Evolutionary conservation across 30 jellyfish, hydroid and myxozoan genomes (phyloP).

Genomic region (Hydra vulgaris): DNA sequence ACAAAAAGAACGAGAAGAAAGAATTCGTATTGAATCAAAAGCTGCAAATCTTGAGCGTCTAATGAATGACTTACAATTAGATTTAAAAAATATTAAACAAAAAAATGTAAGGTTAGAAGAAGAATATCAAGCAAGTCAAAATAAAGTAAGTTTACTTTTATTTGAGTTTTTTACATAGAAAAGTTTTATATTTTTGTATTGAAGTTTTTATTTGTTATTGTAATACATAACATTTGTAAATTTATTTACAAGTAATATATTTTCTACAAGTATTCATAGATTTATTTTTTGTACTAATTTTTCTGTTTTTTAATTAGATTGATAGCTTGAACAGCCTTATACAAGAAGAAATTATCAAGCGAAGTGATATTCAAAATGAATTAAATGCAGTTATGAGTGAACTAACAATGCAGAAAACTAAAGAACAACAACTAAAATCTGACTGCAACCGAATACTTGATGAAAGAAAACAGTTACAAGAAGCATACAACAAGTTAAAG

Average conservation of each 20-base stretch:
- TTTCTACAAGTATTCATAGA: too few relatives aligned
- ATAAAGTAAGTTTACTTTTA: slow-evolving; percentile 32
- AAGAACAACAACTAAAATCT: slow-evolving; percentile 75
- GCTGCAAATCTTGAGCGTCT: slow-evolving; percentile 94
- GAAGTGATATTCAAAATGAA: slow-evolving; percentile 54
- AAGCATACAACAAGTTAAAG: slow-evolving; percentile 53
- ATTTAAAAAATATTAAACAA: slow-evolving; percentile 70
- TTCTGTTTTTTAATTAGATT: slow-evolving; percentile 26
- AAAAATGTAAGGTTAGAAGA: slow-evolving; percentile 63
- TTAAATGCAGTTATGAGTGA: slow-evolving; percentile 49
- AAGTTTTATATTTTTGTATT: background rate
- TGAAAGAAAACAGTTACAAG: slow-evolving; percentile 86
- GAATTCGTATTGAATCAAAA: slow-evolving; percentile 74
- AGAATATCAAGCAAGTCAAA: slow-evolving; percentile 49
- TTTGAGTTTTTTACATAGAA: too few relatives aligned
- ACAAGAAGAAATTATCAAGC: slow-evolving; percentile 45
- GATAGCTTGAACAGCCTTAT: slow-evolving; percentile 58
- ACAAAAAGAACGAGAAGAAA: slow-evolving; percentile 52
- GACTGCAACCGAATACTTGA: slow-evolving; percentile 56
- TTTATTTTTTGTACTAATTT: too few relatives aligned
- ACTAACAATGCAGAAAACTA: slow-evolving; percentile 46
- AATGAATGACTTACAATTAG: slow-evolving; percentile 60
- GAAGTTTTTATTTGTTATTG: background rate
- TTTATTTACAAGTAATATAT: too few relatives aligned
- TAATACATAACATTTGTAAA: background rate